phyloP scores from a whole-genome alignment of 2,888 invertebrate species.

The Trypoxylon attenuatum region DNA sequence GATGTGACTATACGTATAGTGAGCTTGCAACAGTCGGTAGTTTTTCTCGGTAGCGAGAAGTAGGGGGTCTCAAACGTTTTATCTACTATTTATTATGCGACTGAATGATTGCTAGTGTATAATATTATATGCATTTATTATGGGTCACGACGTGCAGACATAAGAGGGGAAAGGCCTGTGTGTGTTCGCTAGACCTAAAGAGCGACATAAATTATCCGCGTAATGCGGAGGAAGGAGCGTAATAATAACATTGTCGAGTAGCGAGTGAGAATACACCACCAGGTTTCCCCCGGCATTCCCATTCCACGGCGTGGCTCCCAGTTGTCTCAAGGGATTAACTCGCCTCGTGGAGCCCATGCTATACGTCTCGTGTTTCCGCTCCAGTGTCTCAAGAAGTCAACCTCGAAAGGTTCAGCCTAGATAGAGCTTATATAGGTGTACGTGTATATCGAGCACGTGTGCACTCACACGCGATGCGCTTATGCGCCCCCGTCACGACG shows the following conservation, averaged over 20 bases:
- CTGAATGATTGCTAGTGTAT: constrained; percentile 29
- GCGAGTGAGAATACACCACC: constrained; percentile 53
- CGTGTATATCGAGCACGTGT: not conserved
- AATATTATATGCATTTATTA: constrained; percentile 38
- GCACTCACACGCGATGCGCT: not conserved
- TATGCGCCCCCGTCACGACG: constrained; percentile 10
- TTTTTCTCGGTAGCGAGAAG: not conserved
- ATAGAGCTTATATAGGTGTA: constrained; percentile 29
- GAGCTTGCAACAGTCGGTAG: too few relatives aligned
- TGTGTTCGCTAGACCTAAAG: constrained; percentile 44
- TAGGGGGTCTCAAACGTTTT: not conserved
- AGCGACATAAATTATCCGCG: constrained; percentile 62
- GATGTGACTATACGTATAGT: too few relatives aligned
- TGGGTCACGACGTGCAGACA: constrained; percentile 3
- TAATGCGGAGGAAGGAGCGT: constrained; percentile 58
- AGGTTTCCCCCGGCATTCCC: constrained; percentile 42
- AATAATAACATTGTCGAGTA: constrained; percentile 64
- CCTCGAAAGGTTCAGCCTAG: constrained; percentile 57
- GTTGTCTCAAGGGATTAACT: constrained; percentile 65
- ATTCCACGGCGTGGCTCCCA: constrained; percentile 55
- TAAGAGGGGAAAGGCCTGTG: too few relatives aligned
- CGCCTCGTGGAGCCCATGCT: constrained; percentile 60
- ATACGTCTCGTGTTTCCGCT: constrained; percentile 61
- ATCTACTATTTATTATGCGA: constrained; percentile 30
- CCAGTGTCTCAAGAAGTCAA: constrained; percentile 59